These are phyloP conservation scores for Carcina quercana DNA, from an alignment of 2,888 invertebrate genomes.

Conservation along the genomic window DNA sequence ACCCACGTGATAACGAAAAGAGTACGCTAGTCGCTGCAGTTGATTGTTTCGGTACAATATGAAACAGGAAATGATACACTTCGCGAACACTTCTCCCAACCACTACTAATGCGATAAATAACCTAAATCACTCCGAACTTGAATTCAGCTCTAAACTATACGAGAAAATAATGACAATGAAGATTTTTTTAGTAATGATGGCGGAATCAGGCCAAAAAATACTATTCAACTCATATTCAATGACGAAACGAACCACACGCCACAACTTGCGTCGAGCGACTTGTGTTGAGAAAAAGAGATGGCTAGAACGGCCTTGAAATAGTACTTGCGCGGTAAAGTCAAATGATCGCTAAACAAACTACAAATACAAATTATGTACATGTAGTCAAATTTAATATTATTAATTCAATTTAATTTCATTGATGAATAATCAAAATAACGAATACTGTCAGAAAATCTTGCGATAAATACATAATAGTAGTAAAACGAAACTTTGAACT, in stretches of 20 bases:
- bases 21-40: slow-evolving; percentile 62
- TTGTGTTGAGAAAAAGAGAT: slow-evolving; percentile 47
- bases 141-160: slow-evolving; percentile 5
- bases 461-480: slow-evolving; percentile 13
- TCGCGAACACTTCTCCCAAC: slow-evolving; percentile 37
- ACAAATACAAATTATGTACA: no score
- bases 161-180: slow-evolving; percentile 35
- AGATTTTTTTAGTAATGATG: slow-evolving; percentile 53
- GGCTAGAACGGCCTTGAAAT: slow-evolving; percentile 44
- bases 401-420: no score
- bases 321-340: slow-evolving; percentile 69
- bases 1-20: slow-evolving; percentile 73
- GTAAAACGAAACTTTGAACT: slow-evolving; percentile 18
- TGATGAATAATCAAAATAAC: no score
- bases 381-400: no score
- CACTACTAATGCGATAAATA: slow-evolving; percentile 16
- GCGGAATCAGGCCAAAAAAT: slow-evolving; percentile 64
- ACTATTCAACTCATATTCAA: slow-evolving; percentile 53
- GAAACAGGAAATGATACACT: slow-evolving; percentile 69
- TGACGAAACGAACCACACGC: slow-evolving; percentile 55
- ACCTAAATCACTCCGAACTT: slow-evolving; percentile 16
- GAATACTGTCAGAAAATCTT: no score
- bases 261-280: slow-evolving; percentile 39
- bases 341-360: slow-evolving; percentile 33
- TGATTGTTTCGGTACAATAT: slow-evolving; percentile 63